These are phyloP conservation scores for Diarsia rubi DNA, from an alignment of 2,888 invertebrate species.

Conservation along the genomic window DNA sequence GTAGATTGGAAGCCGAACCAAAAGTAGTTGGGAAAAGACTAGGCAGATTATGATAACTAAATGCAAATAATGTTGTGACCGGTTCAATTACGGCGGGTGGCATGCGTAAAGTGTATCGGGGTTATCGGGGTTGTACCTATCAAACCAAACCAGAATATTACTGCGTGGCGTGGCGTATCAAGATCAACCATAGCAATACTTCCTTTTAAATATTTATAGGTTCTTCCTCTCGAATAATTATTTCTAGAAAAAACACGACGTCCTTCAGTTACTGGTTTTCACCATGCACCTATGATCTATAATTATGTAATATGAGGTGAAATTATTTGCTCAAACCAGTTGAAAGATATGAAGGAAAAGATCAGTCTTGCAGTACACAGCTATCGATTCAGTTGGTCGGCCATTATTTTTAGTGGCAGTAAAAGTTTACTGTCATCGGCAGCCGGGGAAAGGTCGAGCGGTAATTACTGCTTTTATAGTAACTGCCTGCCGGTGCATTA, in stretches of 20 bases:
- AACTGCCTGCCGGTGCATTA: slow-evolving; percentile 77
- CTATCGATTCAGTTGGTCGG: slow-evolving; percentile 63
- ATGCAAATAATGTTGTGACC: too few species aligned
- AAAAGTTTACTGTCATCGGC: slow-evolving; percentile 81
- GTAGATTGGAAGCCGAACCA: too few species aligned
- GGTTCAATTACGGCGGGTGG: not conserved
- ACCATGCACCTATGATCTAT: not conserved
- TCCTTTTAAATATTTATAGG: not conserved
- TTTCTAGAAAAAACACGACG: not conserved
- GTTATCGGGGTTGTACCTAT: too few species aligned
- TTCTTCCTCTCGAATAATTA: not conserved
- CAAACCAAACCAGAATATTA: not conserved
- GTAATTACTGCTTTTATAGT: slow-evolving; percentile 79
- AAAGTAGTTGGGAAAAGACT: too few species aligned
- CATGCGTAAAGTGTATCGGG: too few species aligned
- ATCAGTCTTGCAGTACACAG: slow-evolving; percentile 48
- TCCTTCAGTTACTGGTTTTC: not conserved
- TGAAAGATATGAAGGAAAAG: slow-evolving; percentile 33
- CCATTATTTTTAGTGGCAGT: slow-evolving; percentile 68
- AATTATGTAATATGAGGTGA: not conserved
- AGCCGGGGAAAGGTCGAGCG: slow-evolving; percentile 74
- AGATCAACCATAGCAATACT: not conserved
- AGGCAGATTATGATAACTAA: too few species aligned
- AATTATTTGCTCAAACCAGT: slow-evolving; percentile 3
- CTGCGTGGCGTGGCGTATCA: not conserved